phyloP scores from a whole-genome alignment of 2,797 vertebrate genomes.

The Smutsia temminckii region DNA sequence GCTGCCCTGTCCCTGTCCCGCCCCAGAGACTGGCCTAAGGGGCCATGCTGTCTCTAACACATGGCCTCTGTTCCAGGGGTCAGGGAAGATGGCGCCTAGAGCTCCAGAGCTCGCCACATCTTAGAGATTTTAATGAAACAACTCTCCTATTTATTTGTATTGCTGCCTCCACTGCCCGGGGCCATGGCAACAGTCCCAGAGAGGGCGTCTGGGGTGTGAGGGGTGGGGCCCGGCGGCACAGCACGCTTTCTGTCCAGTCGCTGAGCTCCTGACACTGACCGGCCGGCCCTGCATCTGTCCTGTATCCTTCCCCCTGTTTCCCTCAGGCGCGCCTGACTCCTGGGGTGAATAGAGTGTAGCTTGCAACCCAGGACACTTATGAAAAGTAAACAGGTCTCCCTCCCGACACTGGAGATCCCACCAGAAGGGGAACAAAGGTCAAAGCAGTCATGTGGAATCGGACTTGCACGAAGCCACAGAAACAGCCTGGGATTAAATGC shows the following conservation, averaged over 20 bases:
- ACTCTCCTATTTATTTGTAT: conserved; percentile 65
- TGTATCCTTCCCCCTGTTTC: not conserved
- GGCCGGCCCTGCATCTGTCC: not conserved
- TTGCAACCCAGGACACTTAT: not conserved
- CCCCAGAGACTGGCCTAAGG: conserved; percentile 57
- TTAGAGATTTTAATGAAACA: conserved; percentile 61
- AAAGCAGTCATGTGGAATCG: not conserved
- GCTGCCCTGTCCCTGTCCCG: conserved; percentile 57
- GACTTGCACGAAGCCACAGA: not conserved
- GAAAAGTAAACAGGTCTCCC: not conserved
- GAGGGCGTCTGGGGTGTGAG: not conserved
- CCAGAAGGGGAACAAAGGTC: conserved; percentile 4
- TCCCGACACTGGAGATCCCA: not conserved
- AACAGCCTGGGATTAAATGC: not conserved
- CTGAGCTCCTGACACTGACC: not conserved
- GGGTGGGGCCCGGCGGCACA: not conserved
- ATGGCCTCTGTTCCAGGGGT: conserved; percentile 47
- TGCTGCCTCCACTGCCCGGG: conserved; percentile 23
- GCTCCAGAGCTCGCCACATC: not conserved
- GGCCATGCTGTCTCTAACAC: conserved; percentile 56
- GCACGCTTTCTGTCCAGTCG: not conserved
- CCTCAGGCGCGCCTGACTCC: not conserved
- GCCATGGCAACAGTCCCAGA: not conserved
- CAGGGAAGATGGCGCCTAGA: conserved; percentile 31
- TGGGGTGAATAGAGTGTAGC: not conserved